Evolutionary conservation across 2,113 vertebrate genomes (phyloP).

Genomic region (Myotis yumanensis): DNA sequence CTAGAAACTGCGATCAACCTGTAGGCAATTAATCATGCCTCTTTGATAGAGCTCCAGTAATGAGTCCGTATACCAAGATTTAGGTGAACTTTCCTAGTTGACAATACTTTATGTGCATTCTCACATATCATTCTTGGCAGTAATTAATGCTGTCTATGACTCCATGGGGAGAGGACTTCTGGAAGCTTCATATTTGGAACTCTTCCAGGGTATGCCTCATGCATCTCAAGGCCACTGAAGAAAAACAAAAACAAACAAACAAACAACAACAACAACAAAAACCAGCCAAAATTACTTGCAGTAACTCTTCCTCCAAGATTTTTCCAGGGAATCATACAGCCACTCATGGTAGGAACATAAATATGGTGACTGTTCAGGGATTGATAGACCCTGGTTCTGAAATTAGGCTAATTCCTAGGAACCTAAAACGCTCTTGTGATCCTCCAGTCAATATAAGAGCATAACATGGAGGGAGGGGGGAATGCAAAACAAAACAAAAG

Average conservation of each 20-base stretch:
- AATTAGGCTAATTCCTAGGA: not conserved
- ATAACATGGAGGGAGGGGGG: not conserved
- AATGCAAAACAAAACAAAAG: not conserved
- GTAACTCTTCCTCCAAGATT: not conserved
- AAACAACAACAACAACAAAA: not conserved
- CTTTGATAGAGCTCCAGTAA: not conserved
- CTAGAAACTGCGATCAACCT: not conserved
- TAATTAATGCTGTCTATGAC: not conserved
- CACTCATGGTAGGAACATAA: not conserved
- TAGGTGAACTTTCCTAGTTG: not conserved
- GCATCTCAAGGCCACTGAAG: not conserved
- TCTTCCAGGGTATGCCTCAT: not conserved
- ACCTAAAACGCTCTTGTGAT: not conserved
- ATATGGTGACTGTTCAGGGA: not conserved
- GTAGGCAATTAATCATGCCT: not conserved
- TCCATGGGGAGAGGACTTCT: not conserved
- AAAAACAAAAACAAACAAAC: not conserved
- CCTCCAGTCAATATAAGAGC: not conserved
- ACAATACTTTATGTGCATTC: not conserved
- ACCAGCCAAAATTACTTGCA: not conserved
- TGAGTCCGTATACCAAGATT: not conserved
- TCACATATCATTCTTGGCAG: not conserved
- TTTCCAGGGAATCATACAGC: not conserved
- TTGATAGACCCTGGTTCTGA: not conserved
- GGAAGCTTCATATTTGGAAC: not conserved